Conservation (phyloP, 2,888 invertebrate species). For the Cephus pulcher region DNA sequence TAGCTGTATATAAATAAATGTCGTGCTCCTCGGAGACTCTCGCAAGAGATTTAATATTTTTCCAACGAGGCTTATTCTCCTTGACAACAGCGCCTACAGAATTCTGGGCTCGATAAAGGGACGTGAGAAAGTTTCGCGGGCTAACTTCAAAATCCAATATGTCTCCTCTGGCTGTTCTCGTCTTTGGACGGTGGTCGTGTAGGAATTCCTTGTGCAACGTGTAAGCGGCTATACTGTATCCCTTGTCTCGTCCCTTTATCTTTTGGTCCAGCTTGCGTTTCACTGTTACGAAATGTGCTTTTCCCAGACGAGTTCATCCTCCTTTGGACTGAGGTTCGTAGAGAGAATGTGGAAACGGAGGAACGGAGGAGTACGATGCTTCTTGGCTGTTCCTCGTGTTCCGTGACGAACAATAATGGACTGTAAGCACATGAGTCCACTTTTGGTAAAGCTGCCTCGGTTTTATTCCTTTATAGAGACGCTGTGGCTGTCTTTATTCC, state of each 20-base stretch:
- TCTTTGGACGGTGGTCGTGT: background rate
- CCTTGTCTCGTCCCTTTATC: background rate
- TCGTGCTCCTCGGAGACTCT: background rate
- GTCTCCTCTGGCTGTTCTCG: background rate
- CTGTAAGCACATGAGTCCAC: background rate
- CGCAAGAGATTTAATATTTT: background rate
- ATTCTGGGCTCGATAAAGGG: background rate
- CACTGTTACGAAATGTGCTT: background rate
- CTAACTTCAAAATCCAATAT: background rate
- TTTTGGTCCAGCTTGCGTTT: background rate
- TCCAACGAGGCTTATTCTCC: background rate
- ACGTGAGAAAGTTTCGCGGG: background rate
- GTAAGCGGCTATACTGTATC: background rate
- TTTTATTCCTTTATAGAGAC: background rate
- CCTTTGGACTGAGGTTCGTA: background rate
- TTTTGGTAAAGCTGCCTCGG: background rate
- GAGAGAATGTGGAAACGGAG: background rate
- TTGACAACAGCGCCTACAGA: background rate
- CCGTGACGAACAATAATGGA: background rate
- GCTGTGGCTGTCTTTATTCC: background rate
- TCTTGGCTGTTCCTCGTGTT: background rate
- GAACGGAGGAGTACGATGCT: background rate
- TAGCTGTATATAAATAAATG: background rate
- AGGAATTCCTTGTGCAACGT: background rate
- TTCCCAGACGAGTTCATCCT: background rate